Base-by-base conservation (phyloP, 30 jellyfish, hydroid and myxozoan species). In the Sanderia malayensis region DNA sequence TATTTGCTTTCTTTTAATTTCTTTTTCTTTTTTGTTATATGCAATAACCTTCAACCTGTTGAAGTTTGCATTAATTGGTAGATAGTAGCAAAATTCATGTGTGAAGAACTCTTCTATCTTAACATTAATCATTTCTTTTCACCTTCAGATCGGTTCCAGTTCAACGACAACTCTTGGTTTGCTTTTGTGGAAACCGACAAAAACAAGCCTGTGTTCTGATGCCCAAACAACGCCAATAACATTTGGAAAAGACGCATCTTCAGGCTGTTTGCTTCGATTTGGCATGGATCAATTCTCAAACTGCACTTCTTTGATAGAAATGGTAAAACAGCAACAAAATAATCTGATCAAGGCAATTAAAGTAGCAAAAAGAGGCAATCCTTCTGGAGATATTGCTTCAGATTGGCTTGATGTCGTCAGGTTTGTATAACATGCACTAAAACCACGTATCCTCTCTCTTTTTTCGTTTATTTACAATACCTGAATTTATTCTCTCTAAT, bases 361-460 rank as follows among this genome's bases (percentile, higher is more conserved):
- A 28, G 47, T 82, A 1, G 75, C 94, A 17, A 71, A 44, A 29
- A 72, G 86, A 15, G 94, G 94, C 30, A 82, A 82, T 31, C 86
- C 94, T 15, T 20, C 74, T 3, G 86, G 44, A 13, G 1, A 6
- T 2, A 46, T 47, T 37, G 18, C 67, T 61, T 70, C 64, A 0
- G 94, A 82, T 61, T 82, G 94, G 94, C 47, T 82, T 8, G 46
- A 63, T 33, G 30, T 82, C 13, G 18, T 72, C 32, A 82, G 75
- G 94, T 82, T 29, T 6, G 10, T 34, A n/a, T n/a, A n/a, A n/a
- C n/a, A n/a, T n/a, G n/a, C n/a, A n/a, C n/a, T n/a, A n/a, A n/a
- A n/a, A n/a, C n/a, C n/a, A n/a, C n/a, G n/a, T n/a, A n/a, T n/a
- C n/a, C n/a, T n/a, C n/a, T n/a, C n/a, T n/a, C n/a, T n/a, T n/a